Percentiles rank a stretch among this genome's conserved stretches.
These are phyloP conservation scores for Drosophila leonis DNA, from an alignment of 2,888 invertebrate species.

Conservation along the genomic window DNA sequence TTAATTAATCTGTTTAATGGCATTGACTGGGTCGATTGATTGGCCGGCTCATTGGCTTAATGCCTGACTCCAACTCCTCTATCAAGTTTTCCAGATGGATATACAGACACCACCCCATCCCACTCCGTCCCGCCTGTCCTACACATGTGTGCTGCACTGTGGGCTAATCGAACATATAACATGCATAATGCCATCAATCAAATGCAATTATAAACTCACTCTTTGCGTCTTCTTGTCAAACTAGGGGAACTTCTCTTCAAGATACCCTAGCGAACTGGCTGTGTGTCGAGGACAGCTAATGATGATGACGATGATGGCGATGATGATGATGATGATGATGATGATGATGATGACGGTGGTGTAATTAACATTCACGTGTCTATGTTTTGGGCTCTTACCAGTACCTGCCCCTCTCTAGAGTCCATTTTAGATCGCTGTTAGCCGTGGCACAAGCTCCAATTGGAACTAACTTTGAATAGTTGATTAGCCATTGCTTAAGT, in stretches of 20 bases:
- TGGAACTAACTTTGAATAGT: constrained; percentile 37
- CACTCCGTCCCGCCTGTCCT: neutral
- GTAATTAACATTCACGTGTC: constrained; percentile 41
- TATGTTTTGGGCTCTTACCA: neutral
- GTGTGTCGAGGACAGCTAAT: constrained; percentile 16
- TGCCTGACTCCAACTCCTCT: constrained; percentile 3
- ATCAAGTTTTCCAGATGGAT: neutral
- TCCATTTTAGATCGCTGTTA: constrained; percentile 12
- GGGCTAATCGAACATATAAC: constrained; percentile 31
- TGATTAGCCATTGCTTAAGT: constrained; percentile 29
- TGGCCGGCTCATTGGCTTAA: constrained; percentile 52
- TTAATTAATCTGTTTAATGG: constrained; percentile 78
- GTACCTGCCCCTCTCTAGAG: neutral
- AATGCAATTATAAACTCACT: constrained; percentile 72
- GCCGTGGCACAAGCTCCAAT: constrained; percentile 11
- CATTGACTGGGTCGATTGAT: constrained; percentile 56
- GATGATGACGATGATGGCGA: neutral
- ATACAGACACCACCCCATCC: neutral
- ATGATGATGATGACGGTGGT: constrained; percentile 31
- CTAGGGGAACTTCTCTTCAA: neutral
- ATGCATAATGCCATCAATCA: constrained; percentile 76
- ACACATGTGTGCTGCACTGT: neutral
- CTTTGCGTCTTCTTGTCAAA: neutral
- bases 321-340: neutral
- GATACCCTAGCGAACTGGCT: neutral